Conservation (phyloP, 2,113 vertebrate genomes). For the Nyctereutes procyonoides region DNA sequence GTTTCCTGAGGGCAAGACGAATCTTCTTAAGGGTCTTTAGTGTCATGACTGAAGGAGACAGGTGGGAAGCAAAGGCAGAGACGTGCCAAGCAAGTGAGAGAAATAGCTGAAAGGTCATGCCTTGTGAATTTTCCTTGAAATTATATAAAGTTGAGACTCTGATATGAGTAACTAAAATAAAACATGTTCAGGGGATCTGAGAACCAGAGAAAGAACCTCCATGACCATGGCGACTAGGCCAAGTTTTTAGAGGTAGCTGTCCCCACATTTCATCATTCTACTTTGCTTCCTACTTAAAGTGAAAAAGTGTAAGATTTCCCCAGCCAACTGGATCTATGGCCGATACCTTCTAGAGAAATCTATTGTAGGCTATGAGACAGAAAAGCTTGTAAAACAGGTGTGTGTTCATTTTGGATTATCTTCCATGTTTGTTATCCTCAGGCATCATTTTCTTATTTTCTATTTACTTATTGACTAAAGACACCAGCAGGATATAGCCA, state of each 20-base stretch:
- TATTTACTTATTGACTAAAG: background rate
- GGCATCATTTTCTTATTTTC: background rate
- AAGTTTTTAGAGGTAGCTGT: background rate
- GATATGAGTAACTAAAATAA: background rate
- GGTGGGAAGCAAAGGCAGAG: background rate
- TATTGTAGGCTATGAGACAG: background rate
- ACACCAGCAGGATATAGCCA: background rate
- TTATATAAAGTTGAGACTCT: background rate
- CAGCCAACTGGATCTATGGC: background rate
- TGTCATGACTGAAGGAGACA: background rate
- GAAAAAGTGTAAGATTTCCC: background rate
- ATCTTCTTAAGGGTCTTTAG: background rate
- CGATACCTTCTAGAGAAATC: background rate
- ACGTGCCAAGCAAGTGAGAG: background rate
- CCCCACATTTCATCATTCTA: background rate
- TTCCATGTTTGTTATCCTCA: background rate
- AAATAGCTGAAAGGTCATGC: background rate
- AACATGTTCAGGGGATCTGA: background rate
- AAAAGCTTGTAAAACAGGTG: background rate
- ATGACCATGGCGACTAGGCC: background rate
- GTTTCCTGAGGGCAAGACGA: slow-evolving; percentile 21
- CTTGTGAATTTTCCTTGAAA: background rate
- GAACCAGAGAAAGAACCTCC: background rate
- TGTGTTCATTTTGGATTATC: background rate
- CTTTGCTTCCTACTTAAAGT: background rate